Evolutionary conservation across 2,888 invertebrate species (phyloP).

Genomic region (Trisateles emortualis): DNA sequence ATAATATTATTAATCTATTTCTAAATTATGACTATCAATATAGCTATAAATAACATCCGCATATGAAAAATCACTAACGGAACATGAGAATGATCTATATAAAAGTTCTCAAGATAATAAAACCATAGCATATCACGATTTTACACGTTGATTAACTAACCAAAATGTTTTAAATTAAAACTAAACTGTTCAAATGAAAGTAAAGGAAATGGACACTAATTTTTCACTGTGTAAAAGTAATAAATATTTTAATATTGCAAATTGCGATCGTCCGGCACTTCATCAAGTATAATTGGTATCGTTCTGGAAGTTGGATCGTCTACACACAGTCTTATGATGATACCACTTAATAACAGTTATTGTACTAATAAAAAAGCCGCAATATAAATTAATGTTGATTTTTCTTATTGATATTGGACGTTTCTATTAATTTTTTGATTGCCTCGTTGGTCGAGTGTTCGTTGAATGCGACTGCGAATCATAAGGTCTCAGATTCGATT

Average conservation of each 20-base stretch:
- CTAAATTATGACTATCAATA: background rate
- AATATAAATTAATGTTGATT: constrained; percentile 25
- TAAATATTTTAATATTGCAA: constrained; percentile 40
- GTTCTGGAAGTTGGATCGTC: constrained; percentile 39
- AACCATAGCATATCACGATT: constrained; percentile 32
- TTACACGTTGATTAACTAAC: constrained; percentile 26
- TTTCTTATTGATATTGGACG: background rate
- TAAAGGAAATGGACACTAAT: constrained; percentile 44
- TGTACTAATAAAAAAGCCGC: constrained; percentile 45
- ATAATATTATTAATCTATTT: too few species aligned
- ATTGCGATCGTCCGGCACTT: constrained; percentile 50
- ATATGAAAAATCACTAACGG: constrained; percentile 7
- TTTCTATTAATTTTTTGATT: background rate
- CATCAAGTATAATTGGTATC: constrained; percentile 49
- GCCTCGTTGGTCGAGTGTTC: too few species aligned
- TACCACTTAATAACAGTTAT: constrained; percentile 61
- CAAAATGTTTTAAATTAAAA: constrained; percentile 19
- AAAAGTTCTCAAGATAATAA: constrained; percentile 40
- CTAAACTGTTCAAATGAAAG: constrained; percentile 23
- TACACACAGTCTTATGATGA: constrained; percentile 53
- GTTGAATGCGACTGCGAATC: too few species aligned
- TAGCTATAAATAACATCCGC: constrained; percentile 29
- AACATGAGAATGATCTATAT: constrained; percentile 38
- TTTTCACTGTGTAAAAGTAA: constrained; percentile 37
- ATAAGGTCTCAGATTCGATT: too few species aligned